Evolutionary conservation across 2,113 vertebrate genomes (phyloP).

Genomic region (Platichthys stellatus): DNA sequence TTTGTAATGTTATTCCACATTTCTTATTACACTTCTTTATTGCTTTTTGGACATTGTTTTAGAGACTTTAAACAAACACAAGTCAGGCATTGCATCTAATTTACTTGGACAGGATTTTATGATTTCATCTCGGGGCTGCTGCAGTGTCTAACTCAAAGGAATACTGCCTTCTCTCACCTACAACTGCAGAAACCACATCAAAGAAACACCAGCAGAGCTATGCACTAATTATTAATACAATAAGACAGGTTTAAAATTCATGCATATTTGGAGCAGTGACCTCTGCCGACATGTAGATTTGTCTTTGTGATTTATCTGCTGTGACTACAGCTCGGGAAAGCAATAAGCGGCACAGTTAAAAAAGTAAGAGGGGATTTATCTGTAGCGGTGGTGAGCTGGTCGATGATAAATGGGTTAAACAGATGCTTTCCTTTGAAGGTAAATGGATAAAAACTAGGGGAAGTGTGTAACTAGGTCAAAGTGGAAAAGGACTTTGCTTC

Average conservation of each 20-base stretch:
- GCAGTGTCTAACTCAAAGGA: conserved; percentile 25
- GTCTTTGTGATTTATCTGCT: conserved; percentile 70
- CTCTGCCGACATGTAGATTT: conserved; percentile 62
- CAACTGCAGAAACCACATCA: conserved; percentile 28
- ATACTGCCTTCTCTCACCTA: conserved; percentile 33
- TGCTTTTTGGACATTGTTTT: background rate
- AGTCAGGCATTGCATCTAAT: background rate
- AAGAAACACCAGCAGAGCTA: conserved; percentile 22
- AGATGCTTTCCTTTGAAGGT: conserved; percentile 65
- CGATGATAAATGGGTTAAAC: conserved; percentile 74
- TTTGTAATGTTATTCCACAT: background rate
- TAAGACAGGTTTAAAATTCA: conserved; percentile 54
- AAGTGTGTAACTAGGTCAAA: conserved; percentile 64
- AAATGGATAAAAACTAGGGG: conserved; percentile 55
- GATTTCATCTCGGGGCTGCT: background rate
- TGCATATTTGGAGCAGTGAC: conserved; percentile 69
- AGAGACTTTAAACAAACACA: conserved; percentile 8
- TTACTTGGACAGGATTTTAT: background rate
- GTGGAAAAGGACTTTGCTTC: conserved; percentile 36
- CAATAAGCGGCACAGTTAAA: conserved; percentile 75
- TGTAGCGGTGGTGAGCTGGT: conserved; percentile 40
- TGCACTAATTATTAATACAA: conserved; percentile 64
- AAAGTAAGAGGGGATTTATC: conserved; percentile 70
- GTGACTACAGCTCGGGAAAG: conserved; percentile 53
- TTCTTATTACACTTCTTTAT: background rate